Evolutionary conservation across 2,113 vertebrate species (phyloP).

Genomic region (Amazona guildingii): DNA sequence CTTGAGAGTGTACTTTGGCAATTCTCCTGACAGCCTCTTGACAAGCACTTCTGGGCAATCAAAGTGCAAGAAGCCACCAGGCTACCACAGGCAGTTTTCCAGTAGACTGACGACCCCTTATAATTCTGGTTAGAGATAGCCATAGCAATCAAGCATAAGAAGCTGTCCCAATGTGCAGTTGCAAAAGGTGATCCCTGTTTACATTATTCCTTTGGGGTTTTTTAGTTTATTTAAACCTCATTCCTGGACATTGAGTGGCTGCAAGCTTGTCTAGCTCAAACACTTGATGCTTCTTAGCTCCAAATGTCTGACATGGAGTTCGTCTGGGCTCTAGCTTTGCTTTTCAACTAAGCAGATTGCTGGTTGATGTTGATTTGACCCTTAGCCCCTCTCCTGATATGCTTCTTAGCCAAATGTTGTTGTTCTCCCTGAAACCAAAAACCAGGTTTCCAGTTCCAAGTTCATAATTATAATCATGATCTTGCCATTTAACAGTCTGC

Average conservation of each 20-base stretch:
- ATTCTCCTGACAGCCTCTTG: background rate
- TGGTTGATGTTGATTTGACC: background rate
- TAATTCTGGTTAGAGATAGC: background rate
- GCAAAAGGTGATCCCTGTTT: background rate
- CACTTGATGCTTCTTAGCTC: background rate
- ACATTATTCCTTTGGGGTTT: background rate
- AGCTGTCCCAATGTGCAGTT: background rate
- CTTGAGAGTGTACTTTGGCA: background rate
- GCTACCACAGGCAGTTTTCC: background rate
- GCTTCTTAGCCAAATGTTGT: background rate
- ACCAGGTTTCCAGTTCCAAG: background rate
- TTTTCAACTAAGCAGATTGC: background rate
- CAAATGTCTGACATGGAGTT: fast-evolving
- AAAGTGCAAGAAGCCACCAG: background rate
- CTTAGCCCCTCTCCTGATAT: background rate
- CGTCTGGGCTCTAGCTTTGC: background rate
- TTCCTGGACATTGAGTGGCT: background rate
- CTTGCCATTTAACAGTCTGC: background rate
- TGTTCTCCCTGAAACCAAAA: background rate
- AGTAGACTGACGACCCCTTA: background rate
- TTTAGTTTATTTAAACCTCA: background rate
- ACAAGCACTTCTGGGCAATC: background rate
- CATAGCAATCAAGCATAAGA: background rate
- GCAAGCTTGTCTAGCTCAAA: background rate
- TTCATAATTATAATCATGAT: background rate